Evolutionary conservation across 2,797 vertebrate genomes (phyloP), one percentile per base, ranked within the genome.

Genomic region (Lepus townsendii): DNA sequence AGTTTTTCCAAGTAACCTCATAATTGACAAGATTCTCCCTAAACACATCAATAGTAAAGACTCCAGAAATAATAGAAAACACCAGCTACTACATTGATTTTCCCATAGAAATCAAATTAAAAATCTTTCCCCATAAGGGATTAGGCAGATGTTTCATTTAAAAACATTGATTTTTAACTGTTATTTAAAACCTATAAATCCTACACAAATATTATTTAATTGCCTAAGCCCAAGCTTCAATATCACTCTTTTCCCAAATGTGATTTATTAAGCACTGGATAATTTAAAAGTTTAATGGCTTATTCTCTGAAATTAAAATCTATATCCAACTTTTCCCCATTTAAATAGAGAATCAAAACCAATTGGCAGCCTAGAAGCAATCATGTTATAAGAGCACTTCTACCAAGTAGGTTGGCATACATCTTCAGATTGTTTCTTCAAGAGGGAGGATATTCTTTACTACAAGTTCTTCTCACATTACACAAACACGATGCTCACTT

Each of bases 111-210:
- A 93, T 82, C 75, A 86, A 92, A 79, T 91, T 66, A 93, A 90
- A 47, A 92, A 47, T 50, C 32, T 73, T 88, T 91, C 52, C 76
- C 79, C 42, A 17, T 63, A 50, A 85, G 83, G 93, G 79, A 71
- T 20, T 6, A 77, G 57, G 50, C 50, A 91, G 57, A 84, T 93
- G 66, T 27, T 93, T 83, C 88, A 92, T 83, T 91, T 78, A 79
- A 97, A 96, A 92, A 47, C 50, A 95, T 2, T 91, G 38, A 94
- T 63, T 93, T 93, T 96, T 91, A 88, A 82, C 80, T 90, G n/a
- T 91, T 90, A 90, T 42, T 95, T 96, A 94, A 96, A 95, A 90
- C 73, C 24, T 88, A 47, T 92, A 93, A 93, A 87, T 90, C 60
- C 66, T 71, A 83, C 12, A 93, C 47, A 93, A 95, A 86, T 50